Evolutionary conservation across 2,797 vertebrate species (phyloP).

Genomic region (Sciurus vulgaris): DNA sequence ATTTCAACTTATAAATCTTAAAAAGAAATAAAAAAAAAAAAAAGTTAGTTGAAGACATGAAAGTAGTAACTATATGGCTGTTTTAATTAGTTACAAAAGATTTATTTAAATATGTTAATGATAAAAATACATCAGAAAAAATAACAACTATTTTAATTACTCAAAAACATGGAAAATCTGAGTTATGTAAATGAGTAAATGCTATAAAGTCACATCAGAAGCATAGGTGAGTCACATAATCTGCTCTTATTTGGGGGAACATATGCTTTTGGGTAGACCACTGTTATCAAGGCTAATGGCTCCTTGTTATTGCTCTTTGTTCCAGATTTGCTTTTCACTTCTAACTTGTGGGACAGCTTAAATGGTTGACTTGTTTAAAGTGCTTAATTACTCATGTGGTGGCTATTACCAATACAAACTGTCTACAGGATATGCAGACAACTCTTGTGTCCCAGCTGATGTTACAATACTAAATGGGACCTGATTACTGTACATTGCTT

Average conservation of each 20-base stretch:
- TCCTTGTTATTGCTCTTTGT: constrained; percentile 75
- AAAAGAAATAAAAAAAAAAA: background rate
- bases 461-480: constrained; percentile 89
- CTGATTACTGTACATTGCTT: constrained; percentile 87
- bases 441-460: constrained; percentile 86
- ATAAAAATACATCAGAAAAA: background rate
- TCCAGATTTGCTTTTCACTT: constrained; percentile 80
- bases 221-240: constrained; percentile 76
- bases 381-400: constrained; percentile 83
- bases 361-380: constrained; percentile 83
- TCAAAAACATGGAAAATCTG: background rate
- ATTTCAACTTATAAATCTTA: background rate
- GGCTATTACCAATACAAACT: constrained; percentile 85
- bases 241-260: constrained; percentile 75
- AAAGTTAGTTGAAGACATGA: background rate
- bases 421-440: constrained; percentile 81
- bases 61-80: background rate
- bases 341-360: constrained; percentile 83
- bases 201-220: constrained; percentile 60
- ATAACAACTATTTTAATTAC: background rate
- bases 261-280: constrained; percentile 78
- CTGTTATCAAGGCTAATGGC: constrained; percentile 75
- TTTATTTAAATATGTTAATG: background rate
- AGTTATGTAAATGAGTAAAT: constrained; percentile 46
- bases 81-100: background rate